Base-by-base conservation (phyloP, 1,140 invertebrate species). In the Heliconius hermathena region DNA sequence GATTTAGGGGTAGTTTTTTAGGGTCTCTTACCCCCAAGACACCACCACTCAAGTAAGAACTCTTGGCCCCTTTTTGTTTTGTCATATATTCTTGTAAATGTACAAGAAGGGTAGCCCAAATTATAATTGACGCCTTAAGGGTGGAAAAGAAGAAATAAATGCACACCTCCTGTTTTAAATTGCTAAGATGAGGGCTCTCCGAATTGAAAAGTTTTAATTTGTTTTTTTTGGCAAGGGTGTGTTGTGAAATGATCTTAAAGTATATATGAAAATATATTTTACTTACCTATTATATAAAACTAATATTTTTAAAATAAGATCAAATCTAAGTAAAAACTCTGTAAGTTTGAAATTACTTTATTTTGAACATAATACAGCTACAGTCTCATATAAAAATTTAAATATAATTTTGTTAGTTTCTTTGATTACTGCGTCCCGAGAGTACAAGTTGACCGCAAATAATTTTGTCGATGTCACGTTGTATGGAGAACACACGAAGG, bases 61-160 rank as follows among this genome's bases (percentile, higher is more conserved):
- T 78, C 79, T 80, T 26, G 41, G 75, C 70, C 80, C 79, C 74
- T 60, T 74, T 77, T 81, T 82, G 71, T 80, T 77, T 72, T 41
- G 52, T 82, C 77, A 72, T 79, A 76, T 54, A 74, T 77, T 77
- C 72, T 74, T 75, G 57, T 78, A 79, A 83, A 73, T 75, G 52
- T 70, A 70, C 54, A 73, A 74, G 71, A 80, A 83, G 80, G 83
- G 84, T 73, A 81, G 89, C 74, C 87, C 85, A 85, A 80, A 26
- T 74, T 88, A 80, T 36, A 80, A 70, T 87, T 87, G 90, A 79
- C 57, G 78, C 70, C 81, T 76, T 70, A 82, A 83, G 86, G 84
- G 80, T 57, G 86, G 85, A 91, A 87, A 89, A 90, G 87, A 89
- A 88, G 89, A 85, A 91, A 91, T 88, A 88, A 91, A 90, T 87